Conservation (phyloP, 2,797 vertebrate species). For the Clamator glandarius region DNA sequence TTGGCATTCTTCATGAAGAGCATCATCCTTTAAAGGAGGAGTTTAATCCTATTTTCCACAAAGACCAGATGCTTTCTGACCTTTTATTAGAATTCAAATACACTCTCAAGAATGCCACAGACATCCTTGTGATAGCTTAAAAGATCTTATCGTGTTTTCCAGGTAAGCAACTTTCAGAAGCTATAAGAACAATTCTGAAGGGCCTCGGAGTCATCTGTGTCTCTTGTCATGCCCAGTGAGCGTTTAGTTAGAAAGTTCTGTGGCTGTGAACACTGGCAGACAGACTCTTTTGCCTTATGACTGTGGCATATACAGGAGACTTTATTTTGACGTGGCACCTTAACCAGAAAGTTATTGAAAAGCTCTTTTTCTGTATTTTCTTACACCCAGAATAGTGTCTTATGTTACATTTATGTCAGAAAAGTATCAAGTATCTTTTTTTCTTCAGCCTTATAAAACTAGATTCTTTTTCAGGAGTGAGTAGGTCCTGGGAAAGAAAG, state of each 20-base stretch:
- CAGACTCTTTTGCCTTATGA: background rate
- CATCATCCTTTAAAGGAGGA: background rate
- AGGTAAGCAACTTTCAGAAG: background rate
- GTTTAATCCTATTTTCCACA: background rate
- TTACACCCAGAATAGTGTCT: background rate
- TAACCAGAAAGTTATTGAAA: background rate
- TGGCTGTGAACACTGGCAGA: background rate
- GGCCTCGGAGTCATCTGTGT: background rate
- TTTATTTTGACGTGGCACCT: background rate
- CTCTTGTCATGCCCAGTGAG: background rate
- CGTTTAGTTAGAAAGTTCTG: background rate
- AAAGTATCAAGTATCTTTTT: background rate
- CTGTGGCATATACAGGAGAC: background rate
- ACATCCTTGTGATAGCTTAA: background rate
- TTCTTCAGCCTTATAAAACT: background rate
- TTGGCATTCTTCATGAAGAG: background rate
- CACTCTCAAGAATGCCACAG: background rate
- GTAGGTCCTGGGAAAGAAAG: background rate
- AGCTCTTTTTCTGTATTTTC: background rate
- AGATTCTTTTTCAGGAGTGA: background rate
- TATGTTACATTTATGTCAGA: background rate
- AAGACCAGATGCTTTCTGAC: background rate
- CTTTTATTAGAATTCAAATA: slow-evolving; percentile 8
- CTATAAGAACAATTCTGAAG: slow-evolving; percentile 5
- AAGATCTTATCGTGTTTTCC: background rate